A percentile compares a stretch with the other conserved stretches of the same genome.
Evolutionary conservation across 2,888 invertebrate species (phyloP).

Genomic region (Suillia variegata): DNA sequence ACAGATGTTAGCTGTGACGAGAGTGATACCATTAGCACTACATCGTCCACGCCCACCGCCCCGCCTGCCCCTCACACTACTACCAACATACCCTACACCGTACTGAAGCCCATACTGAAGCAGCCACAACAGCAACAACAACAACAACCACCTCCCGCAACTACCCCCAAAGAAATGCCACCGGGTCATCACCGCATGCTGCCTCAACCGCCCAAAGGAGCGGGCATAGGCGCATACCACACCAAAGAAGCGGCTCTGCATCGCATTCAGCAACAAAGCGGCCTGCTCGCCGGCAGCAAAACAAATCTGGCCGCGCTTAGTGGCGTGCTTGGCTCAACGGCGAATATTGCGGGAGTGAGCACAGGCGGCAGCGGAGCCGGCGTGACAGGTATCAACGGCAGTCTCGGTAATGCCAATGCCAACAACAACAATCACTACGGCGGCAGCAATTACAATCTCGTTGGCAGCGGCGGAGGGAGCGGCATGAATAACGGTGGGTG

Average conservation of each 20-base stretch:
- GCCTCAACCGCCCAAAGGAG: slow-evolving; percentile 45
- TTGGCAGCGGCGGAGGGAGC: slow-evolving; percentile 8
- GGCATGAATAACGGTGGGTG: slow-evolving; percentile 8
- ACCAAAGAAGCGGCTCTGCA: slow-evolving; percentile 47
- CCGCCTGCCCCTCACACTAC: slow-evolving; percentile 19
- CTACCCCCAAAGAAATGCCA: slow-evolving; percentile 20
- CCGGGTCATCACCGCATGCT: slow-evolving; percentile 47
- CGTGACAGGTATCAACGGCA: slow-evolving; percentile 15
- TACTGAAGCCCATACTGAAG: slow-evolving; percentile 48
- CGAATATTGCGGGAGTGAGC: slow-evolving; percentile 16
- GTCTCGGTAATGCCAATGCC: slow-evolving; percentile 7
- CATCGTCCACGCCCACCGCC: slow-evolving; percentile 46
- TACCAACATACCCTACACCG: slow-evolving; percentile 38
- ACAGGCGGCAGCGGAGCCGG: slow-evolving; percentile 12
- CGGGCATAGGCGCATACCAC: slow-evolving; percentile 42
- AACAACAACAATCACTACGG: slow-evolving; percentile 19
- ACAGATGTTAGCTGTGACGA: slow-evolving; percentile 54
- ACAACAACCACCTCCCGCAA: slow-evolving; percentile 28
- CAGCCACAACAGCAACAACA: slow-evolving; percentile 38
- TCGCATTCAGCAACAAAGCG: slow-evolving; percentile 51
- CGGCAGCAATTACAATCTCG: slow-evolving; percentile 23
- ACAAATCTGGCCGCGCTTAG: slow-evolving; percentile 31
- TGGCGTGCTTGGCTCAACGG: slow-evolving; percentile 28
- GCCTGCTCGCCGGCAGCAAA: slow-evolving; percentile 34
- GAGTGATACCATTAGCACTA: slow-evolving; percentile 50